Conservation (phyloP, 2,797 vertebrate genomes). For the Chelmon rostratus region DNA sequence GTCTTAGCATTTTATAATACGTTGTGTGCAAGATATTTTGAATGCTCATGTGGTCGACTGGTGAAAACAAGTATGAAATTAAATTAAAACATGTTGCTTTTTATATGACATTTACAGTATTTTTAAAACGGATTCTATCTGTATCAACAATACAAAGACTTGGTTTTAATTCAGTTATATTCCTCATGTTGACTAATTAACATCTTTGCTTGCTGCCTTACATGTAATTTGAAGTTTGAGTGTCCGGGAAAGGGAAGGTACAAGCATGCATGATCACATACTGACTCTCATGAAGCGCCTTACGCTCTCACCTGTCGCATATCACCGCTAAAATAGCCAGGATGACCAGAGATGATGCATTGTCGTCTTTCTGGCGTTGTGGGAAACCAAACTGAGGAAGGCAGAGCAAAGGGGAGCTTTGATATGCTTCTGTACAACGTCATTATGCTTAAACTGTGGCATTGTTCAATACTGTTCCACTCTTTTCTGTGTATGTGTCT, state of each 20-base stretch:
- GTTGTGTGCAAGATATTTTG: neutral
- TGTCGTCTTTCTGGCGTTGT: neutral
- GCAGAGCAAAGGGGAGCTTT: neutral
- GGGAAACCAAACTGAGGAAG: neutral
- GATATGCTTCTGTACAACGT: neutral
- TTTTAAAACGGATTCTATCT: neutral
- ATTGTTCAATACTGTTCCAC: neutral
- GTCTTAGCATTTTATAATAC: neutral
- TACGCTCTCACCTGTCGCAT: neutral
- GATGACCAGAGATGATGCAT: neutral
- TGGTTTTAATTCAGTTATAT: neutral
- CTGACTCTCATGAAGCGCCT: neutral
- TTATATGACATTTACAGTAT: neutral
- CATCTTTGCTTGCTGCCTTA: neutral
- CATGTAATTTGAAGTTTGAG: neutral
- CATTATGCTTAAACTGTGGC: slow-evolving; percentile 6
- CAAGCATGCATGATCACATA: neutral
- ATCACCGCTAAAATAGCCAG: neutral
- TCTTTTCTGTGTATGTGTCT: slow-evolving; percentile 19
- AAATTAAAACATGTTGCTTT: neutral
- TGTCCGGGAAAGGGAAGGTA: neutral
- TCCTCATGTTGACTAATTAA: neutral
- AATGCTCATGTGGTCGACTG: neutral
- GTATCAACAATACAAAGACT: neutral
- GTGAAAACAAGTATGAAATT: neutral